Base-by-base conservation (phyloP, 2,113 vertebrate genomes). In the Ctenomys sociabilis region DNA sequence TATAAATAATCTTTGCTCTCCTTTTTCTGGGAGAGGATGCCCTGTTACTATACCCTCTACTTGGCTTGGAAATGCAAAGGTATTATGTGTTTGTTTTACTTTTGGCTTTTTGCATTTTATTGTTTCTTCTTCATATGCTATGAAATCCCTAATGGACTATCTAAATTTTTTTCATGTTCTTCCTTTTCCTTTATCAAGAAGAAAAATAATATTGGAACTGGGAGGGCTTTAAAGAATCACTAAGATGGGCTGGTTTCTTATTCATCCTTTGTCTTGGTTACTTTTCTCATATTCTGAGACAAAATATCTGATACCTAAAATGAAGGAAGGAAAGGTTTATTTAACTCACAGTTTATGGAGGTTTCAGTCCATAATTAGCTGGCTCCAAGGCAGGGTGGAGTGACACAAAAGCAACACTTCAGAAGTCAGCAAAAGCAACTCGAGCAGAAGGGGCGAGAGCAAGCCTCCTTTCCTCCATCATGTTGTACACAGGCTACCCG, bases 121-220 rank as follows among this genome's bases (percentile, higher is more conserved):
- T 85, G 43, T 82, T 94, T 91, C 14, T 13, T 77, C 73, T 94
- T 93, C 57, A 52, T n/a, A 45, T 87, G 68, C 80, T 57, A 32
- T n/a, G 86, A 86, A 84, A 80, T 91, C 72, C 13, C 43, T 75
- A 64, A 87, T 54, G 43, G 61, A 2, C 57, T 94, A 61, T 13
- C 1, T 90, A 57, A 61, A 17, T 6, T 64, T 57, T 93, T 90
- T 95, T 59, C 57, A 0, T 61, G 19, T 66, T 45, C 1, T 57
- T 54, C 4, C 45, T 83, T 91, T 92, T 85, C 1, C 24, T 95
- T 73, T 89, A 86, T 96, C 28, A 86, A 49, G 43, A 91, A 87
- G 57, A 64, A 86, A 94, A 84, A 16, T 4, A 85, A 28, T 64
- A 2, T 49, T 70, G 8, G 40, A 78, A 66, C 7, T 54, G 19